These are phyloP conservation scores for Drosophila incognita DNA, from an alignment of 2,888 invertebrate species.

Conservation along the genomic window DNA sequence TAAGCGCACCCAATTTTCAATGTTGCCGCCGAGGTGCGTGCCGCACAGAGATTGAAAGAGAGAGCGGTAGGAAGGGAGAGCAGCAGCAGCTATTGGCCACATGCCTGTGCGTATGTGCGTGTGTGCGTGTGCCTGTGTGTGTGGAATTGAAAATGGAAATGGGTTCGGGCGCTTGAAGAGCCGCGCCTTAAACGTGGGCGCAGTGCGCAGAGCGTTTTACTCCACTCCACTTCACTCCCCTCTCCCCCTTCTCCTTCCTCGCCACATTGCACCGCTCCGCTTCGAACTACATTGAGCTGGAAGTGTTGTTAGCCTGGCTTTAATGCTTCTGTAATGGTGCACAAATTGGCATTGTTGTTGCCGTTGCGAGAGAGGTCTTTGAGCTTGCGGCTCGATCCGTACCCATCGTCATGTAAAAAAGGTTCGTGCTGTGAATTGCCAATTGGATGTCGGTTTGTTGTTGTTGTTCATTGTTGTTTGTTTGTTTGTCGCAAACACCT, in stretches of 20 bases:
- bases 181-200: constrained; percentile 67
- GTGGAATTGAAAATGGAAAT: constrained; percentile 53
- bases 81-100: constrained; percentile 50
- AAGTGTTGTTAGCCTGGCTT: constrained; percentile 60
- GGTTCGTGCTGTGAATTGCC: constrained; percentile 69
- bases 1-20: constrained; percentile 78
- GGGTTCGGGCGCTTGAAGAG: constrained; percentile 56
- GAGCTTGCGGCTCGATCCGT: constrained; percentile 44
- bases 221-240: background rate
- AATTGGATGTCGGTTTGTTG: constrained; percentile 34
- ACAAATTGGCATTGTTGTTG: constrained; percentile 69
- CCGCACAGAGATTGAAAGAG: constrained; percentile 6
- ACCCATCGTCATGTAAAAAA: constrained; percentile 48
- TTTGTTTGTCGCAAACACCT: constrained; percentile 15
- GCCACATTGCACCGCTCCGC: background rate
- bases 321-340: constrained; percentile 76
- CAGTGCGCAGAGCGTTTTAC: constrained; percentile 44
- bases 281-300: constrained; percentile 27
- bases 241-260: fast-evolving
- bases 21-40: constrained; percentile 58
- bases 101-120: constrained; percentile 70
- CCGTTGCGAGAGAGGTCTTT: constrained; percentile 50
- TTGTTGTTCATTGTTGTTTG: background rate
- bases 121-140: background rate
- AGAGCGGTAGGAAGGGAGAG: constrained; percentile 6